Percentiles rank a stretch among this genome's conserved stretches.
Evolutionary conservation across 2,888 invertebrate species (phyloP).

Genomic region (Sycophila texana): DNA sequence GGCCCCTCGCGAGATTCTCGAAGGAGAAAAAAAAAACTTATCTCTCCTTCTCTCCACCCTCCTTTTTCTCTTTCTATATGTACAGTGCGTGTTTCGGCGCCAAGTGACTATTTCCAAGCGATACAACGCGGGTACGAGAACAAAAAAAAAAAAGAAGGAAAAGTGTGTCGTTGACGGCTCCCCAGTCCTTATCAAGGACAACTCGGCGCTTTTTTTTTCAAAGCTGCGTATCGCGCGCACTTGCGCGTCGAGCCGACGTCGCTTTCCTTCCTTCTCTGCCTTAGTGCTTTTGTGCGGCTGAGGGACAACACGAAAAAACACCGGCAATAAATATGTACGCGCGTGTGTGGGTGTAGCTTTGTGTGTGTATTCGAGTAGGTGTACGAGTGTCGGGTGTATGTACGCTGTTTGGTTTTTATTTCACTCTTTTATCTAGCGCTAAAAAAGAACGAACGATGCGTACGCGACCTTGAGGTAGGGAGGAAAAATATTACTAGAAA

Average conservation of each 20-base stretch:
- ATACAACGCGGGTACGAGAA: neutral
- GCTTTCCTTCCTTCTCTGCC: neutral
- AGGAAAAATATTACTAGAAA: slow-evolving; percentile 61
- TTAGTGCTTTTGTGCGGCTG: neutral
- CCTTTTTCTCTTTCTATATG: slow-evolving; percentile 1
- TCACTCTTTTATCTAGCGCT: slow-evolving; percentile 29
- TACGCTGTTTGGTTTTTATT: slow-evolving; percentile 13
- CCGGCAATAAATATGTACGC: neutral
- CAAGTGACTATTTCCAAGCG: neutral
- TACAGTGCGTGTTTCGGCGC: slow-evolving; percentile 30
- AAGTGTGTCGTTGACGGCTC: neutral
- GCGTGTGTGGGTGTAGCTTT: neutral
- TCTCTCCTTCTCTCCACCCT: neutral
- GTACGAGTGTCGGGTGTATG: neutral
- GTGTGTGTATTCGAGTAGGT: neutral
- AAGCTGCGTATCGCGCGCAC: neutral
- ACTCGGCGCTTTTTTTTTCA: slow-evolving; percentile 6
- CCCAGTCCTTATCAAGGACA: slow-evolving; percentile 34
- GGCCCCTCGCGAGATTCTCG: slow-evolving; percentile 21
- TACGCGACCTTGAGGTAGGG: slow-evolving; percentile 68
- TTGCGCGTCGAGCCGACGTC: slow-evolving; percentile 1
- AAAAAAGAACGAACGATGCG: slow-evolving; percentile 58
- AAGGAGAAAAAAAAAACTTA: slow-evolving; percentile 22
- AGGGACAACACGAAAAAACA: slow-evolving; percentile 5
- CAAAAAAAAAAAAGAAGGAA: slow-evolving; percentile 8